A percentile compares a stretch with the other conserved stretches of the same genome.
These are phyloP conservation scores for Xiphophorus couchianus DNA, from an alignment of 2,113 vertebrate species.

Conservation along the genomic window DNA sequence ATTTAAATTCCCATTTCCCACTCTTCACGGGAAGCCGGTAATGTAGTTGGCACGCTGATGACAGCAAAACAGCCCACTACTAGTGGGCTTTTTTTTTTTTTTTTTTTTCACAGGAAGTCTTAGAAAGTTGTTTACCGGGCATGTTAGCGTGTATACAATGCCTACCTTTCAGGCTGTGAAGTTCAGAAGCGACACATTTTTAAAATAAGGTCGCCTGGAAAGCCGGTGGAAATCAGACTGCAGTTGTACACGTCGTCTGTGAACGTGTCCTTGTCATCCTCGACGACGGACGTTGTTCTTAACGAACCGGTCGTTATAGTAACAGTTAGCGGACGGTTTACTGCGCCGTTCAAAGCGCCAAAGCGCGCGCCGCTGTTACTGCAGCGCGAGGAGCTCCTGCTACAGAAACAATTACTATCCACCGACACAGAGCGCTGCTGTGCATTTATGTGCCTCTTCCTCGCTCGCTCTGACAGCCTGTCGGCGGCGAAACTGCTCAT, in stretches of 20 bases:
- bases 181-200: slow-evolving; percentile 32
- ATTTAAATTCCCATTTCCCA: not conserved
- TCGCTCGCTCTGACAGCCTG: slow-evolving; percentile 3
- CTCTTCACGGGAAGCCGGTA: not conserved
- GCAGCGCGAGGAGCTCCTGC: not conserved
- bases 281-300: not conserved
- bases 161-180: slow-evolving; percentile 21
- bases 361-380: slow-evolving; percentile 6
- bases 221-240: not conserved
- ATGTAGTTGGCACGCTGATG: not conserved
- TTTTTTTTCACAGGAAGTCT: not conserved
- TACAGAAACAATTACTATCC: not conserved
- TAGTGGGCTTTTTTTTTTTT: not conserved
- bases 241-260: not conserved
- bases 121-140: not conserved
- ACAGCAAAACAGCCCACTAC: not conserved
- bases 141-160: not conserved
- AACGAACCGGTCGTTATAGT: not conserved
- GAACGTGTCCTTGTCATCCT: not conserved
- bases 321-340: not conserved
- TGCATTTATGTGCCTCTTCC: slow-evolving; percentile 23
- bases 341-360: not conserved
- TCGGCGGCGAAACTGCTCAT: slow-evolving; percentile 30
- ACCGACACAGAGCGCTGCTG: slow-evolving; percentile 5
- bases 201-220: not conserved